Percentiles rank a stretch among this genome's conserved stretches.
phyloP scores from a whole-genome alignment of 2,113 vertebrate genomes.

The Cottus gobio region DNA sequence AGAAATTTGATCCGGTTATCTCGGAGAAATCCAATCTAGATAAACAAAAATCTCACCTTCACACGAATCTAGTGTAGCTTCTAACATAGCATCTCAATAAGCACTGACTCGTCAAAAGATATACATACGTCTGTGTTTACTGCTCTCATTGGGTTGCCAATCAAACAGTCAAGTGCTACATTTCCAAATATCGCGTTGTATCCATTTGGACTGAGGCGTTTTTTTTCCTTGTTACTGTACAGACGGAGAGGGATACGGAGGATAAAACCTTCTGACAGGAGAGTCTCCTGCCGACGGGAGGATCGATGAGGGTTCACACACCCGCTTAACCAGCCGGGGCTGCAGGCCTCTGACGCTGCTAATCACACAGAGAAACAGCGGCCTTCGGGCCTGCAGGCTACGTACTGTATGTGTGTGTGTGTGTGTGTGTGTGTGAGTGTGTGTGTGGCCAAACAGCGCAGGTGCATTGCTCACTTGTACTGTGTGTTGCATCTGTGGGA shows the following conservation, averaged over 20 bases:
- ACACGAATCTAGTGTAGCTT: background rate
- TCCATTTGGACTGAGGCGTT: constrained; percentile 31
- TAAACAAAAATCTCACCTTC: constrained; percentile 11
- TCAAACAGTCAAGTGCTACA: background rate
- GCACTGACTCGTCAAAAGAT: background rate
- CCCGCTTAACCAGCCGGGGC: constrained; percentile 56
- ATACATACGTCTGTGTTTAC: background rate
- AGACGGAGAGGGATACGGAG: constrained; percentile 54
- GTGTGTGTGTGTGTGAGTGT: background rate
- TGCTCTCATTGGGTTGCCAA: background rate
- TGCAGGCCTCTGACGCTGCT: constrained; percentile 45
- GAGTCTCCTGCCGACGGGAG: constrained; percentile 61
- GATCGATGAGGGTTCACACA: constrained; percentile 72
- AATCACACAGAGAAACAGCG: constrained; percentile 49
- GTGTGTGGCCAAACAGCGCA: constrained; percentile 2
- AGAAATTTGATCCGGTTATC: constrained; percentile 20
- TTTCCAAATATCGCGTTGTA: background rate
- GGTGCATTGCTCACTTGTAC: background rate
- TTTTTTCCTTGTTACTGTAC: constrained; percentile 7
- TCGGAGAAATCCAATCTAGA: constrained; percentile 26
- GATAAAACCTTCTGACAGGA: constrained; percentile 75
- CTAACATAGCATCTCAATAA: background rate
- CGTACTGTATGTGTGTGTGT: constrained; percentile 21
- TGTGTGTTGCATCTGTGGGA: background rate
- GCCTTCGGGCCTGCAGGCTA: constrained; percentile 45